Evolutionary conservation across 2,797 vertebrate species (phyloP).

Genomic region (Tolypeutes matacus): DNA sequence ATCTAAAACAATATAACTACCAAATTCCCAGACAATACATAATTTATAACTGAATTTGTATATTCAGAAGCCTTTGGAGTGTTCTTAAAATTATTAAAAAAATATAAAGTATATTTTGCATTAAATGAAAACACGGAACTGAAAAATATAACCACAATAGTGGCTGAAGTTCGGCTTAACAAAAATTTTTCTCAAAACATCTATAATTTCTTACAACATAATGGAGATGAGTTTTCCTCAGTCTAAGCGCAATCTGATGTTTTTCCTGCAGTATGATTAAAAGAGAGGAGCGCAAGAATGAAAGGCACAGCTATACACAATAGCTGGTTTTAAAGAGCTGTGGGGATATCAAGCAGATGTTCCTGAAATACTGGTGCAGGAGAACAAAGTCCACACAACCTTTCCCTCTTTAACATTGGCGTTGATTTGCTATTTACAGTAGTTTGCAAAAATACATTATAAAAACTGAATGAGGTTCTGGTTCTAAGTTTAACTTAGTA

Average conservation of each 20-base stretch:
- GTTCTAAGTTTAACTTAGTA: slow-evolving; percentile 87
- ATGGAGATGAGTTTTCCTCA: slow-evolving; percentile 75
- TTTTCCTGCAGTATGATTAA: slow-evolving; percentile 41
- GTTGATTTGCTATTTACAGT: slow-evolving; percentile 87
- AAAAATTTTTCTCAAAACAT: slow-evolving; percentile 74
- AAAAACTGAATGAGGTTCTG: slow-evolving; percentile 85
- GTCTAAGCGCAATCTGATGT: slow-evolving; percentile 3
- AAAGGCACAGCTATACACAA: slow-evolving; percentile 78
- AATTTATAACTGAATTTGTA: slow-evolving; percentile 74
- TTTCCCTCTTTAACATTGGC: slow-evolving; percentile 81
- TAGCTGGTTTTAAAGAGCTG: slow-evolving; percentile 73
- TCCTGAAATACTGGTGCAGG: slow-evolving; percentile 83
- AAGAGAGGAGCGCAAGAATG: background rate
- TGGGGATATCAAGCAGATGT: slow-evolving; percentile 71
- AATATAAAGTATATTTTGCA: slow-evolving; percentile 80
- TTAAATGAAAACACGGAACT: slow-evolving; percentile 80
- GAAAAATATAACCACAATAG: slow-evolving; percentile 73
- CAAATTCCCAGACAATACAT: slow-evolving; percentile 76
- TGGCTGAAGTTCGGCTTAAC: slow-evolving; percentile 79
- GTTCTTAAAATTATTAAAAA: slow-evolving; percentile 83
- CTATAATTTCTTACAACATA: slow-evolving; percentile 74
- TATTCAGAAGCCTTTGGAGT: slow-evolving; percentile 75
- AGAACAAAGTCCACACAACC: slow-evolving; percentile 74
- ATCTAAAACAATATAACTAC: slow-evolving; percentile 32
- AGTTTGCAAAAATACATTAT: slow-evolving; percentile 85